Conservation (phyloP, 2,888 invertebrate species). For the Drosophila macrothrix region DNA sequence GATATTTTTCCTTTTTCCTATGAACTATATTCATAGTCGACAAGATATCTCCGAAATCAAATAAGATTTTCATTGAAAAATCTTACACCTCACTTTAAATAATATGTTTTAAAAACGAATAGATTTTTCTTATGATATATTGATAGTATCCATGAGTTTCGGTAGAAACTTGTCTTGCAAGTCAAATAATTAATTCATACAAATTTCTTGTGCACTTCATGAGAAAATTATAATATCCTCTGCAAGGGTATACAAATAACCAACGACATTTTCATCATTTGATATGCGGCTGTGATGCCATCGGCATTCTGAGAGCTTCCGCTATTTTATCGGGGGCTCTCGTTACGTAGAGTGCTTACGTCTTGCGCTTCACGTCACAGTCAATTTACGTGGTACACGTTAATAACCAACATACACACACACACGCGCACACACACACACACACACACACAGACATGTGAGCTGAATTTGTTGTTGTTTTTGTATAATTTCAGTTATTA, state of each 20-base stretch:
- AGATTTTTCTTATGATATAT: neutral
- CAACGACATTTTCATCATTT: conserved; percentile 45
- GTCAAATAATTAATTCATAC: neutral
- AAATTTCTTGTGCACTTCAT: neutral
- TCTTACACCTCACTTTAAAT: neutral
- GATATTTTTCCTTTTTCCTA: neutral
- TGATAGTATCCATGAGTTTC: neutral
- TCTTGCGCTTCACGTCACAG: conserved; percentile 50
- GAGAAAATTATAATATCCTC: neutral
- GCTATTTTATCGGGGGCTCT: conserved; percentile 73
- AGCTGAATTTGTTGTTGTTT: conserved; percentile 7
- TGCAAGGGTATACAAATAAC: conserved; percentile 10
- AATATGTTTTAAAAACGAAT: neutral
- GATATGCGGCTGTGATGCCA: conserved; percentile 53
- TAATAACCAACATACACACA: conserved; percentile 45
- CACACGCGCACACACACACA: neutral
- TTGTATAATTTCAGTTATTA: conserved; percentile 36
- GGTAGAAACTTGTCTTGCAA: neutral
- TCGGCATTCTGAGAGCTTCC: conserved; percentile 75
- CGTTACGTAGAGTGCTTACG: conserved; percentile 35
- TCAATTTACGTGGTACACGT: conserved; percentile 54
- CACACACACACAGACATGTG: neutral
- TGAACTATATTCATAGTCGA: neutral
- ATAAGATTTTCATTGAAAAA: neutral
- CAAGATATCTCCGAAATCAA: neutral